Evolutionary conservation across 2,113 vertebrate genomes (phyloP).

Genomic region (Panthera leo): DNA sequence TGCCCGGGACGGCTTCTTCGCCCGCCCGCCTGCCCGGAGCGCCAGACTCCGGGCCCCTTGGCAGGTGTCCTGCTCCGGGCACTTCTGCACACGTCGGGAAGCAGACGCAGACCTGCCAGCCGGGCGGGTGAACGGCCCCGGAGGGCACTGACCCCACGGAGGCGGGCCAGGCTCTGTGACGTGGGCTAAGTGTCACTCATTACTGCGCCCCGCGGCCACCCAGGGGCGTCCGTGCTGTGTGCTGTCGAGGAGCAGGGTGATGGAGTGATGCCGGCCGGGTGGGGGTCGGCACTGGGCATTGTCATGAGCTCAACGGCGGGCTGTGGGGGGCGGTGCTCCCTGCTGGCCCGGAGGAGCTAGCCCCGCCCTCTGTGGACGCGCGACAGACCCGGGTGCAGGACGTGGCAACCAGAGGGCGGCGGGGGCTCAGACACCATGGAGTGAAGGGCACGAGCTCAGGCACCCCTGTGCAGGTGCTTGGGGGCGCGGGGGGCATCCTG

Average conservation of each 20-base stretch:
- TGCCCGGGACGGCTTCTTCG: neutral
- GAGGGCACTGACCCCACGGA: neutral
- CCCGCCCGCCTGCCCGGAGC: neutral
- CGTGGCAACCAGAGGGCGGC: neutral
- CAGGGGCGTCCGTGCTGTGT: neutral
- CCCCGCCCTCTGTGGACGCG: too few relatives aligned
- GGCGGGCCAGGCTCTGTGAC: neutral
- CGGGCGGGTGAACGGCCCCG: neutral
- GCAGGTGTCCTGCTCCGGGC: neutral
- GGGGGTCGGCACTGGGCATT: neutral
- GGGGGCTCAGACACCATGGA: neutral
- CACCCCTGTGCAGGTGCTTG: neutral
- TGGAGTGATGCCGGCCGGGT: neutral
- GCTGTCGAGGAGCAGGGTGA: neutral
- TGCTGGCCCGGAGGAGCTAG: neutral
- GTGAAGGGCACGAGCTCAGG: neutral
- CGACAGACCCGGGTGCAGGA: neutral
- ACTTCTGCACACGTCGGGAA: neutral
- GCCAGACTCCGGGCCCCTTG: neutral
- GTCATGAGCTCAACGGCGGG: neutral
- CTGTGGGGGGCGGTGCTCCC: neutral
- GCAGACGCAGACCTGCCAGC: accelerated
- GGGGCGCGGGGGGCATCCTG: neutral
- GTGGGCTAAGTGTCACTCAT: neutral
- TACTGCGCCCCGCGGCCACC: neutral